These are phyloP conservation scores for Papio anubis DNA, from an alignment of 2,113 vertebrate species.

Conservation along the genomic window DNA sequence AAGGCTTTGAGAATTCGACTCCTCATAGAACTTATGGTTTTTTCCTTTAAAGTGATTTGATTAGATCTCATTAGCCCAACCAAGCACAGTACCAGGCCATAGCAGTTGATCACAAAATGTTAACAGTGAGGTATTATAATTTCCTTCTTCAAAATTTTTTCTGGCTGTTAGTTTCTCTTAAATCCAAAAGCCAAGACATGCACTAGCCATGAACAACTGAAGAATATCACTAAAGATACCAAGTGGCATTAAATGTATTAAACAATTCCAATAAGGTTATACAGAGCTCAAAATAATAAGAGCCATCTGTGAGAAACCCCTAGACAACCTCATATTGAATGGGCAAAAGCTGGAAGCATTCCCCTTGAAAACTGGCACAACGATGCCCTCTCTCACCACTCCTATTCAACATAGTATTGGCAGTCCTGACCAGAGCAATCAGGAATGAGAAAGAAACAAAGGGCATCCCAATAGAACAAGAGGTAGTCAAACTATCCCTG, in stretches of 20 bases:
- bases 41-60: background rate
- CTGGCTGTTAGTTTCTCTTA: slow-evolving; percentile 3
- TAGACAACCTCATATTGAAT: no score
- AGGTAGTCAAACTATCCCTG: no score
- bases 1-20: slow-evolving; percentile 1
- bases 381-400: no score
- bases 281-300: no score
- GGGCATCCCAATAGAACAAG: no score
- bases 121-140: background rate
- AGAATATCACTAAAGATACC: slow-evolving; percentile 7
- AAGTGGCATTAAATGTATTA: background rate
- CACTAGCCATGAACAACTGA: background rate
- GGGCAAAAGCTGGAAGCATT: no score
- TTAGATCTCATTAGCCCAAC: background rate
- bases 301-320: no score
- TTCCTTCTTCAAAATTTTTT: slow-evolving; percentile 26
- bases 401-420: no score
- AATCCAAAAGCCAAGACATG: slow-evolving; percentile 36
- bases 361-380: no score
- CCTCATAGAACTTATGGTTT: background rate
- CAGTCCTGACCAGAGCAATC: no score
- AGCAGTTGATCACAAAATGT: slow-evolving; percentile 9
- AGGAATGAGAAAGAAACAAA: no score
- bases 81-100: background rate
- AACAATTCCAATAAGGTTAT: slow-evolving; percentile 37